Evolutionary conservation across 2,797 vertebrate species (phyloP), one percentile per base, ranked within the genome.

Genomic region (Apogon hyalosoma): DNA sequence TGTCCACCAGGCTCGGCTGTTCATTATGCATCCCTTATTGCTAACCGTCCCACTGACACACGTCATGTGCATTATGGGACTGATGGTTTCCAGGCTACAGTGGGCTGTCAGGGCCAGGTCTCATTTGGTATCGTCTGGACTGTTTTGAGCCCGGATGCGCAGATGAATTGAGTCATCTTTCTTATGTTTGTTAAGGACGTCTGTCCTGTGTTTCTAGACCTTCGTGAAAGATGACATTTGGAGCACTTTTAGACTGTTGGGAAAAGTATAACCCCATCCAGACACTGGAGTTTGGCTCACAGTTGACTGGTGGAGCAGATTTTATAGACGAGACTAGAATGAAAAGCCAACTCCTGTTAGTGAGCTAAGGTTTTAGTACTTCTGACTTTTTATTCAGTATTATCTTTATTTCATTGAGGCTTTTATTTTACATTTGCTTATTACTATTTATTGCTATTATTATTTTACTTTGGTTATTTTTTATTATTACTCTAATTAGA

Each of bases 1-100:
- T 63, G 82, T 75, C 81, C 79, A 68, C 67, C 71, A 56, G 78
- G 83, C 84, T 47, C 7, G 55, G 72, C 90, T 76, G 88, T 88
- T 92, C 90, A 90, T 93, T 93, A 92, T 86, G 85, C 80, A 39
- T 77, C 77, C 76, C 77, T 89, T 87, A 87, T 90, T 91, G 90
- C 92, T 86, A 88, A 80, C 86, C 77, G 54, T 80, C 71, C 80
- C 77, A 76, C 87, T 91, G 92, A 93, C 87, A 89, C 84, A 54
- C 80, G 86, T 91, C 88, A 75, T 75, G 89, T 73, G 85, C 84
- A 86, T 88, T 83, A 88, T 79, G 75, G 86, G 90, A 90, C 79
- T 88, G 88, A 86, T 86, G 87, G 80, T 80, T 83, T 87, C 81
- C 82, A 75, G 87, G 70, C 80, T 73, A 50, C 69, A 87, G 80